Conservation (phyloP, 2,888 invertebrate genomes). For the Diarsia brunnea region DNA sequence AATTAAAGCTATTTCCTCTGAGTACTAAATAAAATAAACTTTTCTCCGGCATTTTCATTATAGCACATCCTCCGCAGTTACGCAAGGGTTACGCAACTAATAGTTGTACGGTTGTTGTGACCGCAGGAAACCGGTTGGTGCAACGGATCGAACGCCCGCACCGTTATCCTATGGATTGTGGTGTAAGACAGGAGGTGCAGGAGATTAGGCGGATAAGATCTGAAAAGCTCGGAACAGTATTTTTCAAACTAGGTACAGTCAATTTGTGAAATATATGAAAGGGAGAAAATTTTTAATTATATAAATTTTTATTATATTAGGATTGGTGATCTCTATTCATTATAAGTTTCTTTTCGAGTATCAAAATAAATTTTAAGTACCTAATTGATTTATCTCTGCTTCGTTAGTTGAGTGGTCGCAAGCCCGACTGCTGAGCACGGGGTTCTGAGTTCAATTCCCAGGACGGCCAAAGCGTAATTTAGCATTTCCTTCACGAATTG, state of each 20-base stretch:
- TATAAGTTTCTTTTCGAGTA: background rate
- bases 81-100: slow-evolving; percentile 49
- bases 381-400: background rate
- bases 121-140: slow-evolving; percentile 48
- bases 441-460: too few species aligned
- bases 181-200: slow-evolving; percentile 19
- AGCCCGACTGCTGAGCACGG: too few species aligned
- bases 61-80: slow-evolving; percentile 25
- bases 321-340: too few species aligned
- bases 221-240: too few species aligned
- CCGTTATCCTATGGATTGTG: slow-evolving; percentile 59
- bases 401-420: too few species aligned
- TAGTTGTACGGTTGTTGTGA: slow-evolving; percentile 46
- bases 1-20: background rate
- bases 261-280: background rate
- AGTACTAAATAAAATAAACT: background rate
- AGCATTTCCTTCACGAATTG: too few species aligned
- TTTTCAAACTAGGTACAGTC: too few species aligned
- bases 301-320: too few species aligned
- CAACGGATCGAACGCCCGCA: slow-evolving; percentile 51
- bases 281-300: background rate
- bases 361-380: background rate
- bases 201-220: background rate
- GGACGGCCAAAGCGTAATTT: too few species aligned
- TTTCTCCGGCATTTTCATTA: slow-evolving; percentile 16